phyloP scores from a whole-genome alignment of 2,113 vertebrate species.

The Toxotes chatareus region DNA sequence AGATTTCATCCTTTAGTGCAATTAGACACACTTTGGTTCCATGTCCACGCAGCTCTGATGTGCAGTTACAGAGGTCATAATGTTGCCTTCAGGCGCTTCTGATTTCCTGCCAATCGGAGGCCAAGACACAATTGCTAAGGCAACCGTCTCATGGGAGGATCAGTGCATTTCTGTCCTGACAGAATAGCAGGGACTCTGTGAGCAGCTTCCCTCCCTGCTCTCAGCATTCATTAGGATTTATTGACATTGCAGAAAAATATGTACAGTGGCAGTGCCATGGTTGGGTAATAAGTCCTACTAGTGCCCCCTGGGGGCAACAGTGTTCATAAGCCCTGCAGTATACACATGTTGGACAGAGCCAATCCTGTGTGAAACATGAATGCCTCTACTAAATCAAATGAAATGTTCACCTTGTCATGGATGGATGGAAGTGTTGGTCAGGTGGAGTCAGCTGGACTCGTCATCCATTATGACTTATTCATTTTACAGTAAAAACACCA shows the following conservation, averaged over 20 bases:
- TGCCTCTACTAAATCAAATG: not conserved
- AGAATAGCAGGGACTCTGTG: constrained; percentile 54
- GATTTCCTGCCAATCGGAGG: constrained; percentile 56
- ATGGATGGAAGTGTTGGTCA: too few relatives aligned
- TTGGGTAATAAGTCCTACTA: not conserved
- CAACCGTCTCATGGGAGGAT: constrained; percentile 6
- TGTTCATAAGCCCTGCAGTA: not conserved
- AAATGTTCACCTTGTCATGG: too few relatives aligned
- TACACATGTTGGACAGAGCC: not conserved
- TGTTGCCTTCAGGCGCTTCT: constrained; percentile 52
- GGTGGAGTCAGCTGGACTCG: too few relatives aligned
- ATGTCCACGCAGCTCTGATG: constrained; percentile 44
- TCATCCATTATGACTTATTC: not conserved
- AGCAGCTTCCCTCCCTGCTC: not conserved
- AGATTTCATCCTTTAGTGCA: constrained; percentile 55
- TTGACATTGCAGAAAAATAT: not conserved
- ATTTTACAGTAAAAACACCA: not conserved
- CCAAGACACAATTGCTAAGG: constrained; percentile 16
- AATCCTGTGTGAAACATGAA: not conserved
- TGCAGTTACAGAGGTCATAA: constrained; percentile 49
- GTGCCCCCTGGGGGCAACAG: not conserved
- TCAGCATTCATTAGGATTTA: not conserved
- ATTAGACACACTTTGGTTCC: constrained; percentile 66
- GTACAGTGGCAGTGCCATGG: not conserved
- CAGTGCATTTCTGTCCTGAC: constrained; percentile 8